Evolutionary conservation across 2,113 vertebrate genomes (phyloP), one percentile per base, ranked within the genome.

Genomic region (Cyprinodon brontotheroides): DNA sequence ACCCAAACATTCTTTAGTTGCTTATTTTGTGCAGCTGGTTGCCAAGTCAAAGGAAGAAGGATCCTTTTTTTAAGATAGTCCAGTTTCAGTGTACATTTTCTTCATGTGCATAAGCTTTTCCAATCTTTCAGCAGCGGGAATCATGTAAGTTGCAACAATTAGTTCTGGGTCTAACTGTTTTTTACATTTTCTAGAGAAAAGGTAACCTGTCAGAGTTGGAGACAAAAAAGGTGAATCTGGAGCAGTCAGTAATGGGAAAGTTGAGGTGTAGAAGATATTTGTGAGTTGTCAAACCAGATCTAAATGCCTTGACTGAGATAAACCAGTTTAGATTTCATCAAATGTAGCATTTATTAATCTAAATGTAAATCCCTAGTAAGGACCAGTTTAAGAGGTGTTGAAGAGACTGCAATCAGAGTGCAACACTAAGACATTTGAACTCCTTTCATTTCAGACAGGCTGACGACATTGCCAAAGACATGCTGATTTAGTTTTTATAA

Each of bases 141-240:
- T 48, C 83, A 83, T 67, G 74, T 78, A 79, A 79, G 84, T 80
- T 87, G 77, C 70, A 65, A 53, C 74, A 50, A 53, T 66, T 77
- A 72, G 74, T 45, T 61, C 59, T 43, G 65, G 68, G 65, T 82
- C 65, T 40, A 40, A 65, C 72, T 17, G 9, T 47, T 60, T 15
- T 4, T 11, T 63, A 63, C 3, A 13, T 13, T 71, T 43, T 10
- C 13, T 70, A 17, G 13, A 8, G 50, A n/a, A 3, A 53, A 6
- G 9, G 1, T 3, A 14, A 11, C 13, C 17, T 10, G 17, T 64
- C 0, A 22, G 37, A 38, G n/a, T 29, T 40, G 20, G 36, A 53
- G 74, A 62, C 40, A 59, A 36, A 68, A 6, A 13, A 3, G 53
- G 48, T 41, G 9, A 41, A 2, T 41, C 41, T 41, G 41, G 41